These are phyloP conservation scores for Ophion ventricosus DNA, from an alignment of 2,888 invertebrate species.

Conservation along the genomic window DNA sequence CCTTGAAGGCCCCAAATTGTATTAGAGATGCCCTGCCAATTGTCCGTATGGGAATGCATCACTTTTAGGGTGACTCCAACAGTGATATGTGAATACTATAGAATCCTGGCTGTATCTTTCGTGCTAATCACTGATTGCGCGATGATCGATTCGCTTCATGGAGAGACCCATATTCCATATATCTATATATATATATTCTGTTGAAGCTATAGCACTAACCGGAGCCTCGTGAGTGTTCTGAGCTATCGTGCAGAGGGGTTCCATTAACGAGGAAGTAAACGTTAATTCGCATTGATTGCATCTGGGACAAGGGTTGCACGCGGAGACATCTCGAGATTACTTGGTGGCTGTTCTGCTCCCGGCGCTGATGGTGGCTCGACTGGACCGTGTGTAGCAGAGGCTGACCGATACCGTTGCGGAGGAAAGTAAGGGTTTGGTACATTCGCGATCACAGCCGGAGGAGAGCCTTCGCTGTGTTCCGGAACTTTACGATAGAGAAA, in stretches of 20 bases:
- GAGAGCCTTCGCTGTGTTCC: slow-evolving; percentile 57
- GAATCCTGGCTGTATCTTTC: background rate
- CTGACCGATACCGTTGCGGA: background rate
- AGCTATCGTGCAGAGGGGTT: slow-evolving; percentile 17
- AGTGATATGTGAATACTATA: background rate
- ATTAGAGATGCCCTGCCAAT: too few relatives aligned
- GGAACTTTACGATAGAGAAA: slow-evolving; percentile 5
- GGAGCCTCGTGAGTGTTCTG: slow-evolving; percentile 27
- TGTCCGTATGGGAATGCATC: too few relatives aligned
- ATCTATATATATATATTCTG: slow-evolving; percentile 9
- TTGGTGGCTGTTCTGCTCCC: slow-evolving; percentile 53
- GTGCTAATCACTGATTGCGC: slow-evolving; percentile 38
- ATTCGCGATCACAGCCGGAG: slow-evolving; percentile 29
- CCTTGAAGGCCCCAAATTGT: too few relatives aligned
- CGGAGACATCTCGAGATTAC: slow-evolving; percentile 64
- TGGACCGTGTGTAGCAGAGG: slow-evolving; percentile 39
- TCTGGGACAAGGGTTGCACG: slow-evolving; percentile 59
- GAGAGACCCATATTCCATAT: background rate
- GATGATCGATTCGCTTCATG: slow-evolving; percentile 32
- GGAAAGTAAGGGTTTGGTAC: slow-evolving; percentile 18
- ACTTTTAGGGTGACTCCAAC: background rate
- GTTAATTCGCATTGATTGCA: slow-evolving; percentile 74
- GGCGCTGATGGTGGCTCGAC: slow-evolving; percentile 61
- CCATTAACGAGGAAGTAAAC: slow-evolving; percentile 70
- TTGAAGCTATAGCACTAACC: background rate